Percentiles rank a stretch among this genome's conserved stretches.
phyloP scores from a whole-genome alignment of 2,888 invertebrate genomes.

The Xanthia togata region DNA sequence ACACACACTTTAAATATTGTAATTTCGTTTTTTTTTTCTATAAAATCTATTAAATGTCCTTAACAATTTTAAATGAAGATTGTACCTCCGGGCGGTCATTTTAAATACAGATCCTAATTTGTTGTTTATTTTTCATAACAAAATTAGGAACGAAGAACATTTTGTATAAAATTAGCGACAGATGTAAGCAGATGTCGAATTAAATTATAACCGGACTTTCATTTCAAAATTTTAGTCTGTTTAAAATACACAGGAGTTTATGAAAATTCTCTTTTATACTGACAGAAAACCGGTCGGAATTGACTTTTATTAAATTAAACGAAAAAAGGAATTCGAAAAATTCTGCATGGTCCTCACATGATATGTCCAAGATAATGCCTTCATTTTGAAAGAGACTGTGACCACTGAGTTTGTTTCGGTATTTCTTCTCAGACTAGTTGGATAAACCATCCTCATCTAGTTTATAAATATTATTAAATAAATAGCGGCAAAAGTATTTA shows the following conservation, averaged over 20 bases:
- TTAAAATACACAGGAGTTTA: neutral
- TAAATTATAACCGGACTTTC: conserved; percentile 8
- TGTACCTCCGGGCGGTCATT: neutral
- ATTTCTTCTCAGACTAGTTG: no score
- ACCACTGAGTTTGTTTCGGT: no score
- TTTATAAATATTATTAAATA: neutral
- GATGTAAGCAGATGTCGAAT: conserved; percentile 47
- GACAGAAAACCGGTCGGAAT: no score
- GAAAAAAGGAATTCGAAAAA: no score
- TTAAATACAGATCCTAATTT: conserved; percentile 15
- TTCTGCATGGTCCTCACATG: neutral
- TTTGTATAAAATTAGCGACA: conserved; percentile 27
- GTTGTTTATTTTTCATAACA: neutral
- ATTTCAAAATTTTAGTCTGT: conserved; percentile 8
- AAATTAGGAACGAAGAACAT: conserved; percentile 5
- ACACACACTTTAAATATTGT: neutral
- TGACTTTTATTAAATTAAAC: neutral
- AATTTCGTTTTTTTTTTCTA: neutral
- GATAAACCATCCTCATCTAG: neutral
- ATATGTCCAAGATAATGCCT: neutral
- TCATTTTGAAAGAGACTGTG: no score
- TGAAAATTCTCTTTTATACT: neutral
- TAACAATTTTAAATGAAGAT: conserved; percentile 14
- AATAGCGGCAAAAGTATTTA: neutral
- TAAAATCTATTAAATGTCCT: neutral